These are phyloP conservation scores for Andrena cerasifolii DNA, from an alignment of 1,140 invertebrate genomes.

Conservation along the genomic window DNA sequence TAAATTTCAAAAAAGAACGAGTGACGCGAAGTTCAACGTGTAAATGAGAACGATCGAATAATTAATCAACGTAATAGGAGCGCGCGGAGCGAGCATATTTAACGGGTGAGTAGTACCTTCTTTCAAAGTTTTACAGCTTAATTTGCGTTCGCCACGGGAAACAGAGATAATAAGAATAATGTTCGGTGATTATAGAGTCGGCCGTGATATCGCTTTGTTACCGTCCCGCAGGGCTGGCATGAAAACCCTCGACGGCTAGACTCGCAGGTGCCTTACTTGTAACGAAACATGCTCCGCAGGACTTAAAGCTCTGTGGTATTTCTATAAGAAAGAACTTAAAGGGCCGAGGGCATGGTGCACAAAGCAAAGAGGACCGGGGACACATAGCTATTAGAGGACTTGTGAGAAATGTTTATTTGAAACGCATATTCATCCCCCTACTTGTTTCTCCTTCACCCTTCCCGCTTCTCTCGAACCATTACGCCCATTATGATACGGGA, in stretches of 20 bases:
- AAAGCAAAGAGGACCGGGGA: neutral
- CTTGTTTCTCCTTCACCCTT: too few species aligned
- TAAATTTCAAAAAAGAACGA: neutral
- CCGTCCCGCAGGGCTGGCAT: slow-evolving; percentile 46
- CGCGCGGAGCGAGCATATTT: neutral
- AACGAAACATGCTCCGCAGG: slow-evolving; percentile 4
- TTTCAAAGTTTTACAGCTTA: slow-evolving; percentile 61
- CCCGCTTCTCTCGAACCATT: too few species aligned
- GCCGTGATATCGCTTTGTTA: slow-evolving; percentile 65
- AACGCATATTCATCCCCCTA: neutral
- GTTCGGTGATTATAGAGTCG: slow-evolving; percentile 64
- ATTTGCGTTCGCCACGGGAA: slow-evolving; percentile 55
- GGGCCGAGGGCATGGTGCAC: neutral
- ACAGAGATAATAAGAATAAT: slow-evolving; percentile 73
- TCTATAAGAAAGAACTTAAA: too few species aligned
- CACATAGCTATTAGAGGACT: too few species aligned
- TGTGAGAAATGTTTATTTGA: neutral
- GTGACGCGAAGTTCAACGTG: neutral
- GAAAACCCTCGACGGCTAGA: slow-evolving; percentile 58
- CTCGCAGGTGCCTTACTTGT: too few species aligned
- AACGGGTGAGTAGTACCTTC: slow-evolving; percentile 36
- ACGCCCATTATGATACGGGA: too few species aligned
- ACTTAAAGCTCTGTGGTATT: slow-evolving; percentile 26
- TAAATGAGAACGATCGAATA: slow-evolving; percentile 38
- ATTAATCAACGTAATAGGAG: slow-evolving; percentile 59